Conservation (phyloP, 2,797 vertebrate genomes). For the Helostoma temminkii region DNA sequence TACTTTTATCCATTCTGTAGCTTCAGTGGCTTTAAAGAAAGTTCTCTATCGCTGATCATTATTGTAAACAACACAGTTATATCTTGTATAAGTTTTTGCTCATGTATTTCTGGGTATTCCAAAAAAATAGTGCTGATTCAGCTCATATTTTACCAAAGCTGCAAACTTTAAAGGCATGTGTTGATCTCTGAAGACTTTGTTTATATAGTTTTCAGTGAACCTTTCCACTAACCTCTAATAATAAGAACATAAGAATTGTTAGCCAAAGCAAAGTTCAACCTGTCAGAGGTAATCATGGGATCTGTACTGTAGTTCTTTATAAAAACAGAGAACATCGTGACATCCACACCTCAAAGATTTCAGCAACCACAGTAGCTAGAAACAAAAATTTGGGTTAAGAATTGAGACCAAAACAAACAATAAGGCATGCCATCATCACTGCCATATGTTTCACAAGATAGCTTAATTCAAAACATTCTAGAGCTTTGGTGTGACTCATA, state of each 20-base stretch:
- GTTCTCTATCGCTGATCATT: slow-evolving; percentile 20
- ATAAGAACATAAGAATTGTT: slow-evolving; percentile 25
- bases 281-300: slow-evolving; percentile 48
- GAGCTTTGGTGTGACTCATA: slow-evolving; percentile 39
- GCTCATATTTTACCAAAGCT: slow-evolving; percentile 20
- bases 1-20: slow-evolving; percentile 15
- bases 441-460: slow-evolving; percentile 50
- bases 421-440: slow-evolving; percentile 32
- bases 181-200: slow-evolving; percentile 23
- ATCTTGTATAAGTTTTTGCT: slow-evolving; percentile 16
- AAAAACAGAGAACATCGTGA: slow-evolving; percentile 48
- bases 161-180: slow-evolving; percentile 21
- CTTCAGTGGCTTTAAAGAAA: slow-evolving; percentile 18
- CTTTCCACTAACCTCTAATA: slow-evolving; percentile 37
- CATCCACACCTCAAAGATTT: slow-evolving; percentile 35
- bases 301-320: slow-evolving; percentile 22
- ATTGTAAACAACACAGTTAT: slow-evolving; percentile 29
- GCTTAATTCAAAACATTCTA: slow-evolving; percentile 33
- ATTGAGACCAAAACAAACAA: slow-evolving; percentile 56
- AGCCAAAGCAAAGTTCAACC: slow-evolving; percentile 51
- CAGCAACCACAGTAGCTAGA: slow-evolving; percentile 17
- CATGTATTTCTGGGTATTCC: slow-evolving; percentile 2
- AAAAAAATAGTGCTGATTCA: slow-evolving; percentile 20
- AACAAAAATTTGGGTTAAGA: slow-evolving; percentile 41
- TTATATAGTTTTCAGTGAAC: slow-evolving; percentile 24